Base-by-base conservation (phyloP, 2,888 invertebrate genomes). In the Tolmerus cingulatus region DNA sequence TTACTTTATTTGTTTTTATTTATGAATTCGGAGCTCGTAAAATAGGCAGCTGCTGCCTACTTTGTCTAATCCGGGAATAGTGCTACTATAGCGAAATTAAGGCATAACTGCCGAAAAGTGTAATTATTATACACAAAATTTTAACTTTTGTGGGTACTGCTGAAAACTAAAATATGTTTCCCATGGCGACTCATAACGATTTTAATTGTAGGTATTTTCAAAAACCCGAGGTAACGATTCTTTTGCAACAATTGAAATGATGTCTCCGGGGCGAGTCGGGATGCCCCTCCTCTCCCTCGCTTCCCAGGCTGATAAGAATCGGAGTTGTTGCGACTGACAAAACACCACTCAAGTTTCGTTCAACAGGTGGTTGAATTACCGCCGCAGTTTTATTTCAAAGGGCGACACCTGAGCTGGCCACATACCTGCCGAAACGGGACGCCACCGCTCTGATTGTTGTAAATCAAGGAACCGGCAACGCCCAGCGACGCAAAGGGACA, bases 331-430 rank as follows among this genome's bases (percentile, higher is more conserved):
- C 66, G 37, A 19, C 37, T 84, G 40, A 66, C 37, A 23, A 19
- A 23, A 84, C 37, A 30, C 66, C 57, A n/a, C 66, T 40, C 55
- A n/a, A 51, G 51, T 51, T 79, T 78, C 40, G 4, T 66, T 40
- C 66, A 84, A 84, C 82, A 84, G 82, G 82, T 84, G 82, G 82
- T 19, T 84, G n/a, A 84, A 84, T 84, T 84, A 66, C 82, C 4
- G 66, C 37, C 66, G 30, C 82, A 84, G 66, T 34, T 84, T 57
- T 12, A 66, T 37, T 84, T 84, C 66, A 84, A 57, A 84, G 66
- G 82, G 82, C 82, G 66, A 57, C 82, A 84, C 46, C 66, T 84
- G 82, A 79, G 79, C 51, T 23, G 34, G 12, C n/a, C 27, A 23
- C 82, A 66, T 84, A 40, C 40, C 37, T 40, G 19, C 66, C 23